These are phyloP conservation scores for Dolichotis patagonum DNA, from an alignment of 2,113 vertebrate genomes.

Conservation along the genomic window DNA sequence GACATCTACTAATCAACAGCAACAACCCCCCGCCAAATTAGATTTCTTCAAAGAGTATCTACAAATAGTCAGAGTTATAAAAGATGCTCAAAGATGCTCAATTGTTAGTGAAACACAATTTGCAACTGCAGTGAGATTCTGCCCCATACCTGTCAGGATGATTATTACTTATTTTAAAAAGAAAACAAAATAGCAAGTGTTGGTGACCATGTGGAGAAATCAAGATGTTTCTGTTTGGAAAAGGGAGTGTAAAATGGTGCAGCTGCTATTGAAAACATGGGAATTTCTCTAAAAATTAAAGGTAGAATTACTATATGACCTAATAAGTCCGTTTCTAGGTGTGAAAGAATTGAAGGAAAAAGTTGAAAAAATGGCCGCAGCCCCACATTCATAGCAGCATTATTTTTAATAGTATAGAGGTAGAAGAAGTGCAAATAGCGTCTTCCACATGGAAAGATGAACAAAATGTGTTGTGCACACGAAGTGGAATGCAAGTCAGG, in stretches of 20 bases:
- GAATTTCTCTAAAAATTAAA: not conserved
- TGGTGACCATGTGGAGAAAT: not conserved
- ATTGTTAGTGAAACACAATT: not conserved
- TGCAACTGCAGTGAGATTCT: not conserved
- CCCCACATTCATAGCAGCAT: not conserved
- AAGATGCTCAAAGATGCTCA: not conserved
- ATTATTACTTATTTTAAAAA: not conserved
- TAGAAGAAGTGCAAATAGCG: not conserved
- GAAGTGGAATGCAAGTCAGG: not conserved
- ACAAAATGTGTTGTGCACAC: not conserved
- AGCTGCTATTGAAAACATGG: not conserved
- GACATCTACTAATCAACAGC: not conserved
- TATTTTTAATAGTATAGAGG: not conserved
- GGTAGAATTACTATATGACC: not conserved
- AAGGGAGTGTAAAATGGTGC: not conserved
- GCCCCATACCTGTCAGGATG: not conserved
- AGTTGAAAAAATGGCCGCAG: not conserved
- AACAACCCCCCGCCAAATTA: not conserved
- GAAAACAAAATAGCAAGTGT: not conserved
- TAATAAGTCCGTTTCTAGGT: not conserved
- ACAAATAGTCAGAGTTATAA: not conserved
- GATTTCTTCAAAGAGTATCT: not conserved
- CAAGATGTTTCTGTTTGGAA: not conserved
- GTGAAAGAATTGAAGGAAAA: not conserved
- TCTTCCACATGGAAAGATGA: not conserved